Percentiles rank a stretch among this genome's conserved stretches.
Evolutionary conservation across 2,113 vertebrate genomes (phyloP).

Genomic region (Ptyas mucosa): DNA sequence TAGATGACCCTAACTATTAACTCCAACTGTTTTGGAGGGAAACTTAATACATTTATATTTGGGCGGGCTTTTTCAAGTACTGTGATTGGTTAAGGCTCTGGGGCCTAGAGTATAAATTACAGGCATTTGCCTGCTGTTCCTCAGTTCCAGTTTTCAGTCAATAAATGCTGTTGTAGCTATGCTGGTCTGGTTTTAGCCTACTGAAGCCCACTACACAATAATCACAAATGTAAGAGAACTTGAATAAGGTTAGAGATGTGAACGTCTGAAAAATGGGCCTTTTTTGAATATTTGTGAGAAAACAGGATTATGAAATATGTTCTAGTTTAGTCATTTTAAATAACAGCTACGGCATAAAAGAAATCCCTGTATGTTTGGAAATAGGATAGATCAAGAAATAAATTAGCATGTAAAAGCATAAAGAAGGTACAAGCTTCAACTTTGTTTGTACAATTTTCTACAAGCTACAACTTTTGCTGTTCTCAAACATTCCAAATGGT

Average conservation of each 20-base stretch:
- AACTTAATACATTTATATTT: no score
- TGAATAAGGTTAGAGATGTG: neutral
- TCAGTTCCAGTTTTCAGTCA: no score
- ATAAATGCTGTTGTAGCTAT: no score
- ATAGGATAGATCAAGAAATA: neutral
- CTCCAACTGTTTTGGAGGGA: no score
- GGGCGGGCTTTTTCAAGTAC: no score
- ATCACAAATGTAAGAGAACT: neutral
- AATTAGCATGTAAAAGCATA: neutral
- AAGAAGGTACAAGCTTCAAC: neutral
- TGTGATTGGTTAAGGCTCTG: no score
- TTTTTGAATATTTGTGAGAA: neutral
- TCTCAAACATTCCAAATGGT: neutral
- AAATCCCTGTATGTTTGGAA: neutral
- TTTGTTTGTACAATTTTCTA: neutral
- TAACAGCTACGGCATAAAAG: neutral
- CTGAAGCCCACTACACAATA: no score
- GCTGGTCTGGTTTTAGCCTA: no score
- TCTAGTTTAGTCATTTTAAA: neutral
- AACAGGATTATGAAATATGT: neutral
- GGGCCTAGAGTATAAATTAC: no score
- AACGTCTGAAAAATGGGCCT: neutral
- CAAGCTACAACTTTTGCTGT: neutral
- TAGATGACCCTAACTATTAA: no score
- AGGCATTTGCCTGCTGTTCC: no score